Conservation (phyloP, 1,140 invertebrate species). For the Pogonomyrmex californicus region DNA sequence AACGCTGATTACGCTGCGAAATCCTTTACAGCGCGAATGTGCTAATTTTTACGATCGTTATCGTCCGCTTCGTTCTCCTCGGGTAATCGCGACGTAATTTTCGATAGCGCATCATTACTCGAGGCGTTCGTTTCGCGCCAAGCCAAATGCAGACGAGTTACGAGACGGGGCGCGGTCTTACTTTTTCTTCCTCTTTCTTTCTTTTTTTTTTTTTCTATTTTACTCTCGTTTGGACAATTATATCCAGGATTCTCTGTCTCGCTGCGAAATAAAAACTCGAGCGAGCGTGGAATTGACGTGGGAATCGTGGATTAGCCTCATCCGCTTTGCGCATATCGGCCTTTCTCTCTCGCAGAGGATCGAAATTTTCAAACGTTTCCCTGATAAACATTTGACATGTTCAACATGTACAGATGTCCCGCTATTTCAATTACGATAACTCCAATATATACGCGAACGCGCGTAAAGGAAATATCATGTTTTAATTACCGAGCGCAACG, state of each 20-base stretch:
- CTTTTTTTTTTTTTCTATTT: background rate
- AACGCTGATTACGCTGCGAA: background rate
- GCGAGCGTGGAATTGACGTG: slow-evolving; percentile 42
- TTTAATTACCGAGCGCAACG: slow-evolving; percentile 8
- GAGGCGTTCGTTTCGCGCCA: background rate
- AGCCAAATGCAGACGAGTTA: slow-evolving; percentile 11
- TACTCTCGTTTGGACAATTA: slow-evolving; percentile 34
- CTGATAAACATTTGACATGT: background rate
- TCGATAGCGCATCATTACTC: background rate
- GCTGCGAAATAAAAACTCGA: slow-evolving; percentile 28
- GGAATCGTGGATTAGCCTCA: slow-evolving; percentile 35
- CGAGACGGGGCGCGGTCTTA: slow-evolving; percentile 45
- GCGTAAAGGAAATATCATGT: background rate
- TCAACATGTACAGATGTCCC: background rate
- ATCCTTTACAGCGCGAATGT: background rate
- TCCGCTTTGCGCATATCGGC: slow-evolving; percentile 34
- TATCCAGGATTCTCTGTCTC: slow-evolving; percentile 4
- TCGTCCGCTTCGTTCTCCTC: background rate
- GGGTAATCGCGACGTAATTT: slow-evolving; percentile 1
- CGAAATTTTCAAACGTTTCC: background rate
- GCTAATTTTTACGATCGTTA: background rate
- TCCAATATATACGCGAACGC: background rate
- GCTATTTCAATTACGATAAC: background rate
- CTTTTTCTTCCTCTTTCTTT: too few relatives aligned
- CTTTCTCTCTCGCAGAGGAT: background rate